These are phyloP conservation scores for Drosophila mayri DNA, from an alignment of 1,140 invertebrate species.

Conservation along the genomic window DNA sequence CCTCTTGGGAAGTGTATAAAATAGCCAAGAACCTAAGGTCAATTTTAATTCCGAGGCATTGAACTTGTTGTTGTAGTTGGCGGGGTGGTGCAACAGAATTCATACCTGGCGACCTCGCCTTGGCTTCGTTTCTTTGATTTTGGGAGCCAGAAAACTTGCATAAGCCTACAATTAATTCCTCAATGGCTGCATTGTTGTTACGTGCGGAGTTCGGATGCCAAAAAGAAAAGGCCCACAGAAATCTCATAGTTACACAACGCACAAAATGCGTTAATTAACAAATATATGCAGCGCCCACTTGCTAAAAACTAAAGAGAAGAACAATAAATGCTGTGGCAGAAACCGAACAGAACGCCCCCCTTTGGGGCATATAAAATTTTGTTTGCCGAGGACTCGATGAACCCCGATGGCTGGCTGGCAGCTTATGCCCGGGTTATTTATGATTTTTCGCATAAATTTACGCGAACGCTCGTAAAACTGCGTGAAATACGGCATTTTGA, in stretches of 20 bases:
- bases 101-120: conserved; percentile 31
- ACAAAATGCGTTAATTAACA: conserved; percentile 80
- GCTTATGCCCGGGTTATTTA: conserved; percentile 64
- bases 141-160: conserved; percentile 51
- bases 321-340: conserved; percentile 6
- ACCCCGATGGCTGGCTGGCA: conserved; percentile 12
- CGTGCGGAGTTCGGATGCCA: conserved; percentile 18
- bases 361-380: conserved; percentile 16
- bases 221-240: conserved; percentile 19
- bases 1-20: conserved; percentile 1
- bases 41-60: conserved; percentile 78
- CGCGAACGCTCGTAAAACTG: conserved; percentile 80
- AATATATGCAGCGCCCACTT: conserved; percentile 80
- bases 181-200: conserved; percentile 56
- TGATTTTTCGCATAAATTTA: conserved; percentile 83
- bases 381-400: conserved; percentile 16
- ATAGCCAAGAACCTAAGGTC: conserved; percentile 65
- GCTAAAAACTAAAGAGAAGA: conserved; percentile 21
- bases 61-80: conserved; percentile 67
- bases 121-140: conserved; percentile 55
- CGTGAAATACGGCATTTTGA: conserved; percentile 82
- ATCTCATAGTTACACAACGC: conserved; percentile 64
- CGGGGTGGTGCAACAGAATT: conserved; percentile 3
- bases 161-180: conserved; percentile 60
- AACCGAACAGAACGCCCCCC: conserved; percentile 30